Conservation (phyloP, 1,140 invertebrate genomes). For the Trichoplusia ni region DNA sequence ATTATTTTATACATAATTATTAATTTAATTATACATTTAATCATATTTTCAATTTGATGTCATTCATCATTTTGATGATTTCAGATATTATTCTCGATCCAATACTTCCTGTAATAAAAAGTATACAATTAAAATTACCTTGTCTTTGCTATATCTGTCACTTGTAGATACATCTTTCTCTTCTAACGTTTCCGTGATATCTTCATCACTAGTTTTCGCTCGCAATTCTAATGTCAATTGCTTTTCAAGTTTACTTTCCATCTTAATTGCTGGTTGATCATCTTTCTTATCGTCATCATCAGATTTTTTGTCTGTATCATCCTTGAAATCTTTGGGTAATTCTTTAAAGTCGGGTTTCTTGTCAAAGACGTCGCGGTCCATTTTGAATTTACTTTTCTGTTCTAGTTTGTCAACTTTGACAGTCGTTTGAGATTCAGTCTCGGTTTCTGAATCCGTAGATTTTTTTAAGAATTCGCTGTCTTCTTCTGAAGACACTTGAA, state of each 20-base stretch:
- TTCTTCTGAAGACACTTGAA: constrained; percentile 81
- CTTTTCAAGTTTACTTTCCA: constrained; percentile 56
- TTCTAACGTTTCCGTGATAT: constrained; percentile 64
- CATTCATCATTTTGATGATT: too few species aligned
- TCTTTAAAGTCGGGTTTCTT: constrained; percentile 41
- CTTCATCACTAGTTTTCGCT: constrained; percentile 66
- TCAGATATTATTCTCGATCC: too few species aligned
- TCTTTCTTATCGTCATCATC: constrained; percentile 81
- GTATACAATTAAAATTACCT: constrained; percentile 48
- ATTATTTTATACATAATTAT: not conserved
- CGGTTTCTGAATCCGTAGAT: constrained; percentile 81
- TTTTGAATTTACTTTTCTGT: constrained; percentile 51
- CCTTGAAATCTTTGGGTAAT: constrained; percentile 57
- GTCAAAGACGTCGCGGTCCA: constrained; percentile 48
- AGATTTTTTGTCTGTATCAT: constrained; percentile 81
- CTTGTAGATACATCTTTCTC: constrained; percentile 64
- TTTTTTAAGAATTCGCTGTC: constrained; percentile 81
- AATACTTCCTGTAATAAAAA: not conserved
- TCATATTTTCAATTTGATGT: too few species aligned
- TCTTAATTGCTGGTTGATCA: constrained; percentile 69
- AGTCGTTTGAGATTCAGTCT: constrained; percentile 79
- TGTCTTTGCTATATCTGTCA: constrained; percentile 57
- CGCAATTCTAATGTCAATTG: constrained; percentile 65
- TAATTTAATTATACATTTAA: too few species aligned
- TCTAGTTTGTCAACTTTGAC: constrained; percentile 68